These are phyloP conservation scores for Laticauda colubrina DNA, from an alignment of 2,113 vertebrate genomes.

Conservation along the genomic window DNA sequence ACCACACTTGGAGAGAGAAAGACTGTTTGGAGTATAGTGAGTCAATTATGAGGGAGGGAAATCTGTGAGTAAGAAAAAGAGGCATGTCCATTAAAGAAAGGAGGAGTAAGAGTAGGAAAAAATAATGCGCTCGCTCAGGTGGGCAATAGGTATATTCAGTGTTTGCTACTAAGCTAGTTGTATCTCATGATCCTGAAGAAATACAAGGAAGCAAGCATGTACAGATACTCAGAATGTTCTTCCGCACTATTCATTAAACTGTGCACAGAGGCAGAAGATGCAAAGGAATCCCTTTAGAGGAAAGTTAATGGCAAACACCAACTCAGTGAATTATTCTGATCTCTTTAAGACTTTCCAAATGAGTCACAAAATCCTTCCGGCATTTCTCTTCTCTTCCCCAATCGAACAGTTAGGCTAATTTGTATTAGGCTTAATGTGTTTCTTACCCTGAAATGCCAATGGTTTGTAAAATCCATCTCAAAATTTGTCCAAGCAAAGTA, in stretches of 20 bases:
- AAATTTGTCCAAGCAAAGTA: conserved; percentile 20
- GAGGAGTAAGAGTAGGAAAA: background rate
- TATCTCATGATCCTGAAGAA: background rate
- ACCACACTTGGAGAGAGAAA: background rate
- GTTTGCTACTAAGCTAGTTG: background rate
- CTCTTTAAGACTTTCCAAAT: background rate
- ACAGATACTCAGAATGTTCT: background rate
- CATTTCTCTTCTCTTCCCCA: background rate
- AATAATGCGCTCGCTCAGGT: background rate
- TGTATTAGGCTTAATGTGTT: background rate
- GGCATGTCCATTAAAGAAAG: background rate
- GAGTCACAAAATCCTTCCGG: background rate
- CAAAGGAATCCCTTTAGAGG: background rate
- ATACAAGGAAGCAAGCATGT: background rate
- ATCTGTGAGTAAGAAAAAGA: background rate
- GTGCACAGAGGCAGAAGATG: conserved; percentile 16
- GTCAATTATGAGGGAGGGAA: background rate
- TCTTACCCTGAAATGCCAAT: background rate
- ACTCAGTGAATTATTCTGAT: background rate
- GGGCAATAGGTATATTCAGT: background rate
- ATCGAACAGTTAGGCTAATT: background rate
- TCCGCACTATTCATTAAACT: conserved; percentile 3
- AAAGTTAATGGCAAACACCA: background rate
- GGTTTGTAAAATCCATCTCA: background rate
- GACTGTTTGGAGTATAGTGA: background rate